Evolutionary conservation across 30 jellyfish, hydroid and myxozoan species (phyloP).

Genomic region (Catostylus mosaicus): DNA sequence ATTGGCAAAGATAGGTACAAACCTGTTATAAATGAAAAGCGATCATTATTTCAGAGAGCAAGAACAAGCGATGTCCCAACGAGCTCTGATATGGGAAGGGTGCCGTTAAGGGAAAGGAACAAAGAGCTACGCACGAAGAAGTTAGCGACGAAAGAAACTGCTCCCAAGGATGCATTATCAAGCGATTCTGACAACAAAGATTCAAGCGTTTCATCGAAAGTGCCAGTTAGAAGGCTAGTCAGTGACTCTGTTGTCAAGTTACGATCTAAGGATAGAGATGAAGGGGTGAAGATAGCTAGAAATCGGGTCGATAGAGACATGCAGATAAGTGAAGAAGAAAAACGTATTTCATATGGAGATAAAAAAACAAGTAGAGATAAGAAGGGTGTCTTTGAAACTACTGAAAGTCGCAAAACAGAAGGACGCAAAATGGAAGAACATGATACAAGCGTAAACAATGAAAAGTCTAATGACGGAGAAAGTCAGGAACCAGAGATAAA

Average conservation of each 20-base stretch:
- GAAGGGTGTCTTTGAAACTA: background rate
- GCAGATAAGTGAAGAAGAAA: background rate
- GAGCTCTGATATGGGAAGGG: conserved; percentile 1
- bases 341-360: background rate
- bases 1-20: conserved; percentile 3
- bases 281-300: too few relatives aligned
- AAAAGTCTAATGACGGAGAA: too few relatives aligned
- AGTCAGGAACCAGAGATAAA: background rate
- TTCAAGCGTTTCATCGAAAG: background rate
- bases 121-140: background rate
- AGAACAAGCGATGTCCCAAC: background rate
- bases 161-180: background rate
- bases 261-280: background rate
- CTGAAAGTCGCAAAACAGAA: background rate
- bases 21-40: conserved; percentile 15
- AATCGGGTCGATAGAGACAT: background rate
- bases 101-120: conserved; percentile 36
- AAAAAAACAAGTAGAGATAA: background rate
- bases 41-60: conserved; percentile 30
- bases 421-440: background rate
- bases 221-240: conserved; percentile 19
- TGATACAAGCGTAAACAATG: background rate
- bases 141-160: background rate
- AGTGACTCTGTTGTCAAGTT: conserved; percentile 22
- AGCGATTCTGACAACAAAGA: background rate